Conservation (phyloP, 2,113 vertebrate genomes). For the Bucco capensis region DNA sequence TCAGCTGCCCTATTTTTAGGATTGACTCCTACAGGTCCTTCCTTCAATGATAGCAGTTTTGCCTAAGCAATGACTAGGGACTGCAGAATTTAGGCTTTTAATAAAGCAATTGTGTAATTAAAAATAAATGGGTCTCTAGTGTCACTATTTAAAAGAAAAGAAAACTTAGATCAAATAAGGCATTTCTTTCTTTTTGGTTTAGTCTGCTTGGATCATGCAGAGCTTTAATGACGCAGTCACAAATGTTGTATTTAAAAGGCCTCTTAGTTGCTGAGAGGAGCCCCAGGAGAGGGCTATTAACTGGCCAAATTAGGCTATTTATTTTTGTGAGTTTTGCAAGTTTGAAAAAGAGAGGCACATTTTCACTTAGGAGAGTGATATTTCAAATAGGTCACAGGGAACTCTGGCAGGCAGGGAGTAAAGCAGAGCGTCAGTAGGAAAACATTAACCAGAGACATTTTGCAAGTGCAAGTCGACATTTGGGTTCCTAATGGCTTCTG, state of each 20-base stretch:
- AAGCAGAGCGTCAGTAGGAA: slow-evolving; percentile 47
- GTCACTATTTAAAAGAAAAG: slow-evolving; percentile 63
- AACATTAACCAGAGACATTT: slow-evolving; percentile 67
- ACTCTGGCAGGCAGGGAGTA: slow-evolving; percentile 54
- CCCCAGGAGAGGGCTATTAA: slow-evolving; percentile 64
- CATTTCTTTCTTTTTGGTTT: slow-evolving; percentile 64
- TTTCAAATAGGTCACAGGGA: slow-evolving; percentile 68
- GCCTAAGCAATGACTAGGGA: slow-evolving; percentile 55
- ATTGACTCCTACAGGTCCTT: slow-evolving; percentile 57
- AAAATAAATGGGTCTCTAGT: slow-evolving; percentile 67
- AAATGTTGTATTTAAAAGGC: slow-evolving; percentile 70
- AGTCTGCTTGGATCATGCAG: slow-evolving; percentile 56
- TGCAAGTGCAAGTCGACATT: slow-evolving; percentile 55
- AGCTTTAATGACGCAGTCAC: slow-evolving; percentile 61
- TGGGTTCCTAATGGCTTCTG: slow-evolving; percentile 48
- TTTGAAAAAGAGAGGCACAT: slow-evolving; percentile 65
- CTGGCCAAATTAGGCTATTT: slow-evolving; percentile 66
- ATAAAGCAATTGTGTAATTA: slow-evolving; percentile 68
- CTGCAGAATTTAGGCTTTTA: slow-evolving; percentile 58
- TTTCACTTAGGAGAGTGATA: slow-evolving; percentile 65
- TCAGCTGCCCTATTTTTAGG: slow-evolving; percentile 61
- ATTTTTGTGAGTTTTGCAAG: slow-evolving; percentile 70
- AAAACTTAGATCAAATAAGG: slow-evolving; percentile 66
- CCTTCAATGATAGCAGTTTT: slow-evolving; percentile 43
- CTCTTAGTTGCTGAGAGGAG: slow-evolving; percentile 61